A percentile compares a stretch with the other conserved stretches of the same genome.
Conservation (phyloP, 2,888 invertebrate genomes). For the Mylabris sibirica region DNA sequence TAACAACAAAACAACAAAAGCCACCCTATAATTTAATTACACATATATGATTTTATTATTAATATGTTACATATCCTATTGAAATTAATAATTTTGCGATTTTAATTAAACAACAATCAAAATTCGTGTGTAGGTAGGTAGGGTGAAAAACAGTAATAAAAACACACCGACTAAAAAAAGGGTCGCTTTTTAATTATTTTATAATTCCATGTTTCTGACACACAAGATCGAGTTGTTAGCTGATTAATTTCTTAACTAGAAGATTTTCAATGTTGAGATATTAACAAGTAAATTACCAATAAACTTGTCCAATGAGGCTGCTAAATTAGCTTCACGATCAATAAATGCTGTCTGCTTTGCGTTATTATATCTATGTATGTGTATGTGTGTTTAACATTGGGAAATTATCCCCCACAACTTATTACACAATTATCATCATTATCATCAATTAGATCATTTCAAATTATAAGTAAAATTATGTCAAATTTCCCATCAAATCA, state of each 20-base stretch:
- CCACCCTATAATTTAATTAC: slow-evolving; percentile 51
- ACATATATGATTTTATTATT: slow-evolving; percentile 48
- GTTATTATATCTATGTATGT: no score
- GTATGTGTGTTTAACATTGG: slow-evolving; percentile 2
- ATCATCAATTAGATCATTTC: neutral
- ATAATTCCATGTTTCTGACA: slow-evolving; percentile 40
- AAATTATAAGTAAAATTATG: no score
- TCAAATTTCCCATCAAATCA: no score
- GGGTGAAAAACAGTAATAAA: no score
- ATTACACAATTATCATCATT: slow-evolving; percentile 26
- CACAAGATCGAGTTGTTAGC: slow-evolving; percentile 43
- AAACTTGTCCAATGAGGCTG: slow-evolving; percentile 46
- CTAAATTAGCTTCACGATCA: slow-evolving; percentile 49
- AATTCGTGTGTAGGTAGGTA: no score
- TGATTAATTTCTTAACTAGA: slow-evolving; percentile 37
- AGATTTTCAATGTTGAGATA: slow-evolving; percentile 37
- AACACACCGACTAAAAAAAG: neutral
- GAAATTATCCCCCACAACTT: slow-evolving; percentile 48
- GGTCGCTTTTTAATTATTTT: neutral
- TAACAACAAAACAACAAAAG: slow-evolving; percentile 47
- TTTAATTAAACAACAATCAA: slow-evolving; percentile 36
- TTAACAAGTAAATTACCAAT: slow-evolving; percentile 46
- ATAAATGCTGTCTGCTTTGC: slow-evolving; percentile 42
- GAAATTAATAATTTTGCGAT: slow-evolving; percentile 33
- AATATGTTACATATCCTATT: slow-evolving; percentile 40